phyloP scores from a whole-genome alignment of 2,888 invertebrate species.

The Sinohyriopsis cumingii region DNA sequence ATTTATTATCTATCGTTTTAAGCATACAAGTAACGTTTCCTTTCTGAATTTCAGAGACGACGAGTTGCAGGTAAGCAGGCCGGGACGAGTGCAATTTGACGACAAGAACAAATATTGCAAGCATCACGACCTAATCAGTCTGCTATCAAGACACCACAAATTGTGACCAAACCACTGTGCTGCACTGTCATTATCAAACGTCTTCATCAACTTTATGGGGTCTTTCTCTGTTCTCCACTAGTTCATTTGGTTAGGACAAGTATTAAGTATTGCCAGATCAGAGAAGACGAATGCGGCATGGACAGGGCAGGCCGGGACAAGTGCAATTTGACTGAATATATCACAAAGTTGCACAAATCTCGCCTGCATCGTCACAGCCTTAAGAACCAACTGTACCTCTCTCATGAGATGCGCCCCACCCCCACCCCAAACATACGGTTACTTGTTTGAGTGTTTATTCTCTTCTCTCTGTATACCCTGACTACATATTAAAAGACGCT shows the following conservation, averaged over 20 bases:
- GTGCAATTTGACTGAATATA: slow-evolving; percentile 11
- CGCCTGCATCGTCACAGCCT: neutral
- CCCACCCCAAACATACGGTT: too few relatives aligned
- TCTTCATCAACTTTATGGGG: too few relatives aligned
- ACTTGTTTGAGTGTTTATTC: too few relatives aligned
- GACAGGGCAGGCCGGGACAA: slow-evolving; percentile 11
- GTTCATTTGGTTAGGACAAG: too few relatives aligned
- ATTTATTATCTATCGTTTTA: too few relatives aligned
- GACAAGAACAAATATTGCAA: slow-evolving; percentile 8
- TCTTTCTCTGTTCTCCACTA: too few relatives aligned
- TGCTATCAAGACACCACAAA: neutral
- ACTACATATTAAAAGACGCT: too few relatives aligned
- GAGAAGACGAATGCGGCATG: neutral
- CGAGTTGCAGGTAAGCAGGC: slow-evolving; percentile 8
- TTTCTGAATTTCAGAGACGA: too few relatives aligned
- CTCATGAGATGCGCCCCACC: neutral
- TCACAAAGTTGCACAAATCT: slow-evolving; percentile 5
- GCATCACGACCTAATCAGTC: slow-evolving; percentile 12
- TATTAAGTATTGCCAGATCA: neutral
- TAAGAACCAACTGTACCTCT: neutral
- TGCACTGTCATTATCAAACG: too few relatives aligned
- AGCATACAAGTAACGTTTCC: too few relatives aligned
- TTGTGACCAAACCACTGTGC: too few relatives aligned
- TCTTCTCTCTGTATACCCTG: too few relatives aligned
- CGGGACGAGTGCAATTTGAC: slow-evolving; percentile 21